phyloP scores from a whole-genome alignment of 2,113 vertebrate genomes.

The Ctenomys sociabilis region DNA sequence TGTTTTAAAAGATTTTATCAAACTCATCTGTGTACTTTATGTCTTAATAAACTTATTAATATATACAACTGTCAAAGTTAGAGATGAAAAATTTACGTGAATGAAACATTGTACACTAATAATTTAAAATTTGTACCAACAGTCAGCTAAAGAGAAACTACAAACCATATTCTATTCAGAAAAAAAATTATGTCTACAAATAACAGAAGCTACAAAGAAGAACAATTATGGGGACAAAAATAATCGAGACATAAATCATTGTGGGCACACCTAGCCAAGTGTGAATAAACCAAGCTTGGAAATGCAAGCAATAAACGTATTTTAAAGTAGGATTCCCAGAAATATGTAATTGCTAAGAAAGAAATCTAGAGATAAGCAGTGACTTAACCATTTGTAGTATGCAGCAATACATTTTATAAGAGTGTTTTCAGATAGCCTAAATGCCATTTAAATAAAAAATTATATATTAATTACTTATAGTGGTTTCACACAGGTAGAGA shows the following conservation, averaged over 20 bases:
- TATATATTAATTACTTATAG: conserved; percentile 46
- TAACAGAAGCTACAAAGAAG: background rate
- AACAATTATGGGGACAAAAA: background rate
- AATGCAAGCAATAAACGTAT: background rate
- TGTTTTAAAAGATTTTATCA: background rate
- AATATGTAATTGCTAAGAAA: conserved; percentile 40
- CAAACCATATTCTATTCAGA: background rate
- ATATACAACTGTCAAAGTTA: background rate
- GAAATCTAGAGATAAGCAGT: conserved; percentile 16
- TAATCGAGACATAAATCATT: background rate
- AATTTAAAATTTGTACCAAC: conserved; percentile 24
- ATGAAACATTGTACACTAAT: background rate
- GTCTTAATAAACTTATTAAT: background rate
- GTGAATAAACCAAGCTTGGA: conserved; percentile 17
- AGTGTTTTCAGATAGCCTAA: conserved; percentile 35
- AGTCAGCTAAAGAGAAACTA: conserved; percentile 11
- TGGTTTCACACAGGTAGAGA: conserved; percentile 1
- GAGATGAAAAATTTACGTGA: conserved; percentile 28
- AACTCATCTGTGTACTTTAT: conserved; percentile 24
- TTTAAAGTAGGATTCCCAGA: background rate
- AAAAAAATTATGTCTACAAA: background rate
- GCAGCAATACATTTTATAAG: conserved; percentile 8
- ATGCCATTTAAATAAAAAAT: conserved; percentile 13
- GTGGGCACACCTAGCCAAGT: background rate
- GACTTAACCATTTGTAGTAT: background rate